Evolutionary conservation across 1,140 invertebrate genomes (phyloP), one percentile per base, ranked within the genome.

Genomic region (Holotrichia oblita): DNA sequence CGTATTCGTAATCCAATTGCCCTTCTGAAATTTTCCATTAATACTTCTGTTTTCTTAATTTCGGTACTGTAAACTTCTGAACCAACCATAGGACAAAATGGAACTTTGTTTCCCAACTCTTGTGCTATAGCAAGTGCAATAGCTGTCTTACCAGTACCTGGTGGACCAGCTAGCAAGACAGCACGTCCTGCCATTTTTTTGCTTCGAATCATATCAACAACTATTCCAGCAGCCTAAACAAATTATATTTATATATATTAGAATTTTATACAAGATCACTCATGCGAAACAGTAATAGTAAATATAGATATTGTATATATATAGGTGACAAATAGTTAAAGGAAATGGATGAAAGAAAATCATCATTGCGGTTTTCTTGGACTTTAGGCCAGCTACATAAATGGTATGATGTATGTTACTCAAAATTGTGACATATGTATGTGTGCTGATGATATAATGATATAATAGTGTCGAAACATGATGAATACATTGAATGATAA

Each of bases 21-120:
- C 79, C 98, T 89, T 40, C 99, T 89, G 85, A 99, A 99, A 85
- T 99, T 99, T 86, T 99, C 99, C 98, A 99, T 99, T 0, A 99
- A 87, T 0, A 99, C 98, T 89, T 99, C 99, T 2, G 99, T 99
- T 86, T 99, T 99, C 87, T 99, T 99, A n/a, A 99, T 99, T 88
- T 99, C 99, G 12, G 97, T 95, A 83, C 98, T 99, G 87, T 96
- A 99, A 0, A 99, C 98, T 90, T 99, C 99, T 78, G 97, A 99
- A 1, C 98, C 99, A 55, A 99, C 99, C 98, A 99, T 99, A 0
- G 98, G 98, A 88, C 98, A 99, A 85, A 99, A 99, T 24, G 99
- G 99, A 4, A 99, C 96, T 90, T 99, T 99, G 83, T 93, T 97
- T 24, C 99, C 99, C 2, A 99, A 89, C 87, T 99, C 98, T 86